Evolutionary conservation across 2,797 vertebrate genomes (phyloP).

Genomic region (Stomatorhinus walkeri): DNA sequence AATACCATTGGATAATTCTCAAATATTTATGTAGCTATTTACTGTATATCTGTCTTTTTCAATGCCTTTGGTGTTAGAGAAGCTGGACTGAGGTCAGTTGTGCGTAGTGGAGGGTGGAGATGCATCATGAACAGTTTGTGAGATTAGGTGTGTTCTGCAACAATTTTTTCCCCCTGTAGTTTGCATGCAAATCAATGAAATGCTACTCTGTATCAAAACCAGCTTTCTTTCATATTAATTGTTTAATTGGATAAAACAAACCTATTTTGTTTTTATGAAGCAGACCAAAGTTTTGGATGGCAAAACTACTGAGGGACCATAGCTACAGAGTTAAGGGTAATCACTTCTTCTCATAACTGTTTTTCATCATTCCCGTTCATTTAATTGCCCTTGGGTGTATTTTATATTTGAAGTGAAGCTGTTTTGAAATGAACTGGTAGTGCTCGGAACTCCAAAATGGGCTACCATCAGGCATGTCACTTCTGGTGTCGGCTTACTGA

Average conservation of each 20-base stretch:
- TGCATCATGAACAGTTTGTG: background rate
- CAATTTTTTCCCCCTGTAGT: background rate
- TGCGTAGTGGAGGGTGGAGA: background rate
- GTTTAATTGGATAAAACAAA: background rate
- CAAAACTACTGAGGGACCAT: background rate
- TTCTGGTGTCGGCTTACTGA: slow-evolving; percentile 39
- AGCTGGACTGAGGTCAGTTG: background rate
- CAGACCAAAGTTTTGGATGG: background rate
- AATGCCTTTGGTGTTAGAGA: background rate
- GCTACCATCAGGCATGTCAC: slow-evolving; percentile 23
- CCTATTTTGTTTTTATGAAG: background rate
- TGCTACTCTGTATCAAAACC: background rate
- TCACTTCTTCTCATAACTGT: background rate
- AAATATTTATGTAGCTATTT: background rate
- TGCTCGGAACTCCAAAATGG: background rate
- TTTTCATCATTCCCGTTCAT: background rate
- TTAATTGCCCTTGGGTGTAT: background rate
- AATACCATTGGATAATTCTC: background rate
- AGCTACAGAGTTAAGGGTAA: background rate
- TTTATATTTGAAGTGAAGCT: background rate
- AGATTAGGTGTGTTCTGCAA: background rate
- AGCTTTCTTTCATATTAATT: background rate
- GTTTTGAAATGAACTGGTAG: slow-evolving; percentile 4
- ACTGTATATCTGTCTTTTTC: background rate
- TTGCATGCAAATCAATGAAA: background rate